Evolutionary conservation across 2,797 vertebrate genomes (phyloP).

Genomic region (Rhinatrema bivittatum): DNA sequence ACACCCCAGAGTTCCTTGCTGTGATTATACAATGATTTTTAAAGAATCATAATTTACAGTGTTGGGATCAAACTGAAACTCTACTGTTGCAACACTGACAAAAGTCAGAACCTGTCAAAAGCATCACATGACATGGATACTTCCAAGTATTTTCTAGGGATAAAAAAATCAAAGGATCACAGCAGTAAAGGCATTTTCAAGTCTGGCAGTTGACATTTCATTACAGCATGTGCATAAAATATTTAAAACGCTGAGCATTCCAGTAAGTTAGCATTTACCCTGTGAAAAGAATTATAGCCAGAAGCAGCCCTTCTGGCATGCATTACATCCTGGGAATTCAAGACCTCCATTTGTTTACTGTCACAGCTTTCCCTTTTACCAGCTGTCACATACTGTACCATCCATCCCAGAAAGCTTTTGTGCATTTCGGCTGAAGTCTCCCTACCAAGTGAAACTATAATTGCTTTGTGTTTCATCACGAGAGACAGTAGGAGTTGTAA

Average conservation of each 20-base stretch:
- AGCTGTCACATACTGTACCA: slow-evolving; percentile 20
- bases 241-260: slow-evolving; percentile 31
- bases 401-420: slow-evolving; percentile 10
- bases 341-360: slow-evolving; percentile 14
- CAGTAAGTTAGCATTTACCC: slow-evolving; percentile 32
- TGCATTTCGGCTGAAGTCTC: slow-evolving; percentile 19
- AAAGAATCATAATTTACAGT: too few relatives aligned
- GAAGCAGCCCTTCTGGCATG: too few relatives aligned
- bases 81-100: too few relatives aligned
- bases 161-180: too few relatives aligned
- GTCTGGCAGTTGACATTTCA: slow-evolving; percentile 15
- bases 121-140: too few relatives aligned
- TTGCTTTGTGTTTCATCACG: slow-evolving; percentile 13
- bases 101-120: too few relatives aligned
- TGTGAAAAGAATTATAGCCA: slow-evolving; percentile 27
- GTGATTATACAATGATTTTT: too few relatives aligned
- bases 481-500: not conserved
- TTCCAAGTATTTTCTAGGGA: too few relatives aligned
- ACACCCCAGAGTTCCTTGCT: too few relatives aligned
- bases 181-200: slow-evolving; percentile 3
- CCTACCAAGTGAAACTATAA: slow-evolving; percentile 12
- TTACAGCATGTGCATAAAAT: slow-evolving; percentile 25
- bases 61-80: too few relatives aligned
- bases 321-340: slow-evolving; percentile 26
- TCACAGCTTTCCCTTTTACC: slow-evolving; percentile 15